A percentile compares a stretch with the other conserved stretches of the same genome.
phyloP scores from a whole-genome alignment of 2,113 vertebrate genomes.

The Plectropomus leopardus region DNA sequence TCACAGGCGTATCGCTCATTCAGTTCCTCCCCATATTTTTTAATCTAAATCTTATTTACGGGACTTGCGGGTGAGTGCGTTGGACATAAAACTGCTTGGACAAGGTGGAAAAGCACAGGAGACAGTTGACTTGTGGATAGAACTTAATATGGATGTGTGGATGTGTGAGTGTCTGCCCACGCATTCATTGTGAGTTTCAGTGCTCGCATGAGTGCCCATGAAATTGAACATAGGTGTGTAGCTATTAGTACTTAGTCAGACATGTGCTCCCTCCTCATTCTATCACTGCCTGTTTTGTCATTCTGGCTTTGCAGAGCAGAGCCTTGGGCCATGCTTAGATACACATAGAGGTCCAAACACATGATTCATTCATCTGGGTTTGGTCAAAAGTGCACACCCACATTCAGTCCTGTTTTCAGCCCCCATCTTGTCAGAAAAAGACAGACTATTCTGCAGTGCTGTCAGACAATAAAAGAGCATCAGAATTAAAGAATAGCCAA shows the following conservation, averaged over 20 bases:
- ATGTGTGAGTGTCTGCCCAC: conserved; percentile 7
- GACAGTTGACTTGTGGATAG: conserved; percentile 20
- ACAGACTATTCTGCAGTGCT: conserved; percentile 20
- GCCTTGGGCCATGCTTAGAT: conserved; percentile 29
- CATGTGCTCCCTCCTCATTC: conserved; percentile 30
- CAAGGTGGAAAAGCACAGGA: conserved; percentile 8
- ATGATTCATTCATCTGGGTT: conserved; percentile 43
- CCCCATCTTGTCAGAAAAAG: conserved; percentile 41
- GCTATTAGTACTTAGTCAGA: conserved; percentile 29
- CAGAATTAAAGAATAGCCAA: conserved; percentile 30
- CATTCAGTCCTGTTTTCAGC: conserved; percentile 28
- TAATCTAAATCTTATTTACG: conserved; percentile 59
- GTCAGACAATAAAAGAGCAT: conserved; percentile 39
- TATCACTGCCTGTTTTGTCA: conserved; percentile 49
- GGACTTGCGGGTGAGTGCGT: conserved; percentile 17
- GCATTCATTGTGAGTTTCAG: conserved; percentile 13
- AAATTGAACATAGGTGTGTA: conserved; percentile 35
- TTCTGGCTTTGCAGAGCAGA: conserved; percentile 23
- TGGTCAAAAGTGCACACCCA: conserved; percentile 49
- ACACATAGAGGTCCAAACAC: conserved; percentile 37
- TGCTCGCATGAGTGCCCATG: conserved; percentile 11
- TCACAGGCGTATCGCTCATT: conserved; percentile 47
- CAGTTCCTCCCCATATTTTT: conserved; percentile 54
- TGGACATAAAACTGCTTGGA: conserved; percentile 50
- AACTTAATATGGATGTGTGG: conserved; percentile 24